Evolutionary conservation across 2,797 vertebrate species (phyloP).

Genomic region (Coregonus suidteri): DNA sequence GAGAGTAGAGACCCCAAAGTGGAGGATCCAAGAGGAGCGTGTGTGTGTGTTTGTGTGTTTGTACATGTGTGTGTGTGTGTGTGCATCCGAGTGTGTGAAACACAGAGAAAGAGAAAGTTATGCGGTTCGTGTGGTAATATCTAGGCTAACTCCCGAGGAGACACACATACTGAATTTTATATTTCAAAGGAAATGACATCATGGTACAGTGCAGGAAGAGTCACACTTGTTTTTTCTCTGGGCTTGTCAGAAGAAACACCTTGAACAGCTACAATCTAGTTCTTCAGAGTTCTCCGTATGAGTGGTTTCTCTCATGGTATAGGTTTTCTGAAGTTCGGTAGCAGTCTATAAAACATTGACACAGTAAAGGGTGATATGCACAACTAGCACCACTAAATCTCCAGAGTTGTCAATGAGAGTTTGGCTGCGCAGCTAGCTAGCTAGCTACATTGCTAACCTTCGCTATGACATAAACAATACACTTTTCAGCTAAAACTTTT

Average conservation of each 20-base stretch:
- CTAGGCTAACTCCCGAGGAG: slow-evolving; percentile 63
- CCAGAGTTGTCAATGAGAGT: background rate
- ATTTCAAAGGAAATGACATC: slow-evolving; percentile 80
- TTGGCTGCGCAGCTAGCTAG: background rate
- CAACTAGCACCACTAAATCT: too few relatives aligned
- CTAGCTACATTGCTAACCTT: background rate
- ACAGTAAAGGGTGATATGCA: too few relatives aligned
- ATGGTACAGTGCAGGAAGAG: slow-evolving; percentile 66
- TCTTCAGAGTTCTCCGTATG: slow-evolving; percentile 58
- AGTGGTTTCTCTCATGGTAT: too few relatives aligned
- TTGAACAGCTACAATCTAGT: slow-evolving; percentile 70
- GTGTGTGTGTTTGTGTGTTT: slow-evolving; percentile 35
- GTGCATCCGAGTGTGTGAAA: slow-evolving; percentile 18
- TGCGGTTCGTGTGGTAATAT: slow-evolving; percentile 58
- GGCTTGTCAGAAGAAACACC: slow-evolving; percentile 60
- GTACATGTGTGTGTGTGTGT: slow-evolving; percentile 15
- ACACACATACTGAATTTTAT: slow-evolving; percentile 70
- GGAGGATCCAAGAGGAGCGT: slow-evolving; percentile 26
- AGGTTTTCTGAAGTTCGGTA: too few relatives aligned
- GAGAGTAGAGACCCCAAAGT: slow-evolving; percentile 25
- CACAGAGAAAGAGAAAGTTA: slow-evolving; percentile 14
- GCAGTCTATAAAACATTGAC: too few relatives aligned
- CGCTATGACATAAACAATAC: background rate
- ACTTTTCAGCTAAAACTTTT: background rate
- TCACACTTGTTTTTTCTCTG: slow-evolving; percentile 64